Conservation (phyloP, 2,888 invertebrate genomes). For the Synanthedon myopaeformis region DNA sequence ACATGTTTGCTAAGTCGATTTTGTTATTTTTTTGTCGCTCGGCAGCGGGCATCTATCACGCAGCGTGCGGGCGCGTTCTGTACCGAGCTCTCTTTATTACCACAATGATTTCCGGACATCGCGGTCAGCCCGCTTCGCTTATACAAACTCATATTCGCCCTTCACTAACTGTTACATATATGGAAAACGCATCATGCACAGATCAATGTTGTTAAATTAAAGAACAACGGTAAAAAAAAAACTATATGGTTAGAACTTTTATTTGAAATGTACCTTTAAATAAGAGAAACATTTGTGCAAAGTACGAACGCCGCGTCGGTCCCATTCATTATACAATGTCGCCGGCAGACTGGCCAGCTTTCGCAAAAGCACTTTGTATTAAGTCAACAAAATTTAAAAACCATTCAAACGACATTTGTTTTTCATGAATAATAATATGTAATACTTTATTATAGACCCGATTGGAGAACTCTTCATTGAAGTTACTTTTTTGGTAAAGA, state of each 20-base stretch:
- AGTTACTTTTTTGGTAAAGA: background rate
- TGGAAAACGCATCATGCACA: background rate
- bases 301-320: conserved; percentile 28
- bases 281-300: conserved; percentile 51
- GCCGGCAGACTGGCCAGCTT: conserved; percentile 49
- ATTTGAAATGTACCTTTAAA: conserved; percentile 28
- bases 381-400: conserved; percentile 63
- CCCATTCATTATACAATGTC: conserved; percentile 47
- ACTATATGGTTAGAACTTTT: conserved; percentile 19
- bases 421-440: conserved; percentile 63
- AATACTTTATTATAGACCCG: conserved; percentile 46
- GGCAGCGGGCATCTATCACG: conserved; percentile 60
- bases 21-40: conserved; percentile 65
- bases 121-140: background rate
- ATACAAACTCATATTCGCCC: background rate
- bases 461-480: background rate
- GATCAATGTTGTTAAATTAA: background rate
- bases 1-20: conserved; percentile 69
- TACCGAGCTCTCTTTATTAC: conserved; percentile 51
- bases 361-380: conserved; percentile 60
- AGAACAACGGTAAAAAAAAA: background rate
- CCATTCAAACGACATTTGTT: conserved; percentile 63
- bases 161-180: background rate
- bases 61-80: conserved; percentile 65
- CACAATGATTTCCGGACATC: conserved; percentile 61